These are phyloP conservation scores for Junonia oenone DNA, from an alignment of 2,888 invertebrate species.

Conservation along the genomic window DNA sequence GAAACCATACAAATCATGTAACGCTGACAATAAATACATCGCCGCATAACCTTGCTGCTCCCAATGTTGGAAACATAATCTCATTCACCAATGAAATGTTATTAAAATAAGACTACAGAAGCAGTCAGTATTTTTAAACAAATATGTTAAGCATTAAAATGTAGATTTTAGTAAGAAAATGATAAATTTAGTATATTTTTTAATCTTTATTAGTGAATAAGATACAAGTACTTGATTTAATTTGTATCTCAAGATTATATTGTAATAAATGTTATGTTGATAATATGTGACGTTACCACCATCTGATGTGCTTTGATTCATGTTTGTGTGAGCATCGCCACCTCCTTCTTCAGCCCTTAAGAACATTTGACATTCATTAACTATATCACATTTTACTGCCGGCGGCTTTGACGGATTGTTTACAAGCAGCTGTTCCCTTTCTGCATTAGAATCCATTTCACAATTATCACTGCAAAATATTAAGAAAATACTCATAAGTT, in stretches of 20 bases:
- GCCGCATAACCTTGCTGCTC: neutral
- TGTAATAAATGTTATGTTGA: no score
- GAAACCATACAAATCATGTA: constrained; percentile 32
- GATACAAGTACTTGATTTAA: no score
- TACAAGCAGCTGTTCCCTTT: constrained; percentile 43
- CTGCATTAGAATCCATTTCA: constrained; percentile 52
- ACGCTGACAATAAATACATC: neutral
- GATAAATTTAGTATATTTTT: no score
- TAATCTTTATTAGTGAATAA: no score
- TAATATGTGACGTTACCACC: constrained; percentile 36
- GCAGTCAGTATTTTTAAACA: neutral
- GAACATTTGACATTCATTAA: constrained; percentile 68
- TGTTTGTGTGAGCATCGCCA: constrained; percentile 54
- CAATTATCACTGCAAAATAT: constrained; percentile 8
- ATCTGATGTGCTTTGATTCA: constrained; percentile 38
- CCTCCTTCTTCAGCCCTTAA: constrained; percentile 67
- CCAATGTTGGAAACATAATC: neutral
- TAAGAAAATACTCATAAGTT: no score
- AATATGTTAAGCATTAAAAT: no score
- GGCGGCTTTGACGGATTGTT: constrained; percentile 41
- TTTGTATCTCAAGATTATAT: no score
- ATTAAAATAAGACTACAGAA: neutral
- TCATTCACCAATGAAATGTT: neutral
- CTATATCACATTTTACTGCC: constrained; percentile 55
- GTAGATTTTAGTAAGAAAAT: no score